phyloP scores from a whole-genome alignment of 1,140 invertebrate species.

The Condylostylus longicornis region DNA sequence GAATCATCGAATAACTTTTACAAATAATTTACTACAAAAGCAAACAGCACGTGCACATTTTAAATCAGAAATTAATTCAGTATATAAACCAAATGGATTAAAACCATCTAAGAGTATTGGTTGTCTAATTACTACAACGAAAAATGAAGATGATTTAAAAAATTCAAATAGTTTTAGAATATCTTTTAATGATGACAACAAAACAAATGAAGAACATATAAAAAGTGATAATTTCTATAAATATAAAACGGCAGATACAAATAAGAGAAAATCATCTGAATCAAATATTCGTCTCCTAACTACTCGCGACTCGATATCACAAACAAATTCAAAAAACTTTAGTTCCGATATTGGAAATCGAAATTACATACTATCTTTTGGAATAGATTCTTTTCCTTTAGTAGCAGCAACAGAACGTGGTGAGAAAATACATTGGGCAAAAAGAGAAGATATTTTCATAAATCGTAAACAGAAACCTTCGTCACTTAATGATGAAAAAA shows the following conservation, averaged over 20 bases:
- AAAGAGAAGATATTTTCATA: conserved; percentile 7
- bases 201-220: too few species aligned
- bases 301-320: conserved; percentile 8
- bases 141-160: too few species aligned
- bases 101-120: too few species aligned
- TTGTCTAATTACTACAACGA: too few species aligned
- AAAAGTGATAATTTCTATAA: conserved; percentile 32
- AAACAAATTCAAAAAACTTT: not conserved
- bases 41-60: too few species aligned
- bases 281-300: conserved; percentile 15
- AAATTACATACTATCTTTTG: not conserved
- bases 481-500: conserved; percentile 1
- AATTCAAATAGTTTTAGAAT: too few species aligned
- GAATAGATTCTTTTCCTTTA: conserved; percentile 2
- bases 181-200: too few species aligned
- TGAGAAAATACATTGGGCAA: conserved; percentile 11
- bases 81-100: too few species aligned
- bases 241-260: conserved; percentile 26
- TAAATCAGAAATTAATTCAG: too few species aligned
- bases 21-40: too few species aligned
- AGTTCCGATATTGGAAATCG: not conserved
- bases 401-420: conserved; percentile 4
- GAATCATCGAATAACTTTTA: too few species aligned
- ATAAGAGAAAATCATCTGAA: not conserved
- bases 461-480: not conserved